Evolutionary conservation across 2,888 invertebrate genomes (phyloP).

Genomic region (Liodrosophila aerea): DNA sequence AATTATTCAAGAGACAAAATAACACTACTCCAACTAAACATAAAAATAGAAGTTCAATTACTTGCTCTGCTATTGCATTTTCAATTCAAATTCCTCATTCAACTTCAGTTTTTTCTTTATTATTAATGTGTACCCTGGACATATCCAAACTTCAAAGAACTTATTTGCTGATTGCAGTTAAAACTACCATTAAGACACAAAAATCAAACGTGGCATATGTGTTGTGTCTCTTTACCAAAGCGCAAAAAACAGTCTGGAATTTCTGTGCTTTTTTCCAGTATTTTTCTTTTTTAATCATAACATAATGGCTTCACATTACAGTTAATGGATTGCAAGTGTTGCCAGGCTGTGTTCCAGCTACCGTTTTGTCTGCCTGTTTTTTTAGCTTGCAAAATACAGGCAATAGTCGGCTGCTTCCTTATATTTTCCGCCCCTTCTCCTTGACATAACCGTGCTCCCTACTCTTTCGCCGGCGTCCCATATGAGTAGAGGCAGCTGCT

Average conservation of each 20-base stretch:
- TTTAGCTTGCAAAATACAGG: conserved; percentile 54
- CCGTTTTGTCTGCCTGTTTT: conserved; percentile 26
- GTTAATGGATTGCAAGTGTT: conserved; percentile 75
- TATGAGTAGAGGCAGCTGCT: conserved; percentile 51
- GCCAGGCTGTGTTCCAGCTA: conserved; percentile 39
- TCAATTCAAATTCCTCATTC: too few relatives aligned
- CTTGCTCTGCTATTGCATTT: too few relatives aligned
- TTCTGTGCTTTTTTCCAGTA: neutral
- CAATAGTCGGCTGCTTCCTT: conserved; percentile 21
- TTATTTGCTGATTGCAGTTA: neutral
- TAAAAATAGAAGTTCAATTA: too few relatives aligned
- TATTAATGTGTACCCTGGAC: too few relatives aligned
- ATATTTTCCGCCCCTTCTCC: neutral
- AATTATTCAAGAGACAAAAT: too few relatives aligned
- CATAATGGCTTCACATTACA: conserved; percentile 59
- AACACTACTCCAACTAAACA: too few relatives aligned
- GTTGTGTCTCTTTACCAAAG: conserved; percentile 15
- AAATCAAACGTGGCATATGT: conserved; percentile 21
- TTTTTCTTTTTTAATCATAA: conserved; percentile 58
- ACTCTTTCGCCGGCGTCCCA: conserved; percentile 38
- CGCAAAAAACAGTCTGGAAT: conserved; percentile 24
- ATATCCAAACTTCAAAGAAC: too few relatives aligned
- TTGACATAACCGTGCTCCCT: neutral
- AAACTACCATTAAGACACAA: conserved; percentile 1
- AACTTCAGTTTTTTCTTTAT: too few relatives aligned